Base-by-base conservation (phyloP, 2,888 invertebrate genomes). In the Diabrotica balteata region DNA sequence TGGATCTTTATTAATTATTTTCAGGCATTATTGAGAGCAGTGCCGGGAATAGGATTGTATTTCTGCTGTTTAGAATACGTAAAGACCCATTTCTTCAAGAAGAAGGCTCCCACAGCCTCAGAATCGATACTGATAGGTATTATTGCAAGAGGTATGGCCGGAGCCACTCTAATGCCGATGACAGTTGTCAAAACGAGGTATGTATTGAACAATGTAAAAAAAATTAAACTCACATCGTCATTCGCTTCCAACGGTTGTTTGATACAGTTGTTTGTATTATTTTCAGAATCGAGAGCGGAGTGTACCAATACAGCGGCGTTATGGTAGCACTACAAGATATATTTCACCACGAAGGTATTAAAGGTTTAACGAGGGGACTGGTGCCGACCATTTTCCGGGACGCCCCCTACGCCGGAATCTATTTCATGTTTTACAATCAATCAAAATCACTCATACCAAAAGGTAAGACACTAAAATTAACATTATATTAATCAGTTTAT, bases 161-260 rank as follows among this genome's bases (percentile, higher is more conserved):
- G 63, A 51, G 59, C 59, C 32, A 42, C 59, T 59, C 49, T 67
- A 42, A 67, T 67, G 63, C 67, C 67, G 22, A 43, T 67, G n/a
- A 63, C 67, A 8, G 67, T 67, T 42, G 57, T 63, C 11, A 67
- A 67, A 67, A 67, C 67, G 17, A 67, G 67, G 67, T 63, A 63
- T n/a, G n/a, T 53, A 53, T 54, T 54, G 32, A 32, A 32, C 32
- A 32, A 32, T 32, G 32, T 32, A 22, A 49, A n/a, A 42, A 59
- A 43, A 7, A 42, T 22, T 32, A 32, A 32, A 32, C 32, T 32
- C 5, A 32, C 32, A 32, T 32, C 32, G 5, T 32, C 5, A 32
- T 32, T 32, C 1, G 32, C 32, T 32, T 32, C 32, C 32, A 32
- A 32, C 3, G 32, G 32, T 1, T 32, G 32, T 32, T 32, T 32